A percentile compares a stretch with the other conserved stretches of the same genome.
Evolutionary conservation across 2,113 vertebrate species (phyloP).

Genomic region (Phoxinus phoxinus): DNA sequence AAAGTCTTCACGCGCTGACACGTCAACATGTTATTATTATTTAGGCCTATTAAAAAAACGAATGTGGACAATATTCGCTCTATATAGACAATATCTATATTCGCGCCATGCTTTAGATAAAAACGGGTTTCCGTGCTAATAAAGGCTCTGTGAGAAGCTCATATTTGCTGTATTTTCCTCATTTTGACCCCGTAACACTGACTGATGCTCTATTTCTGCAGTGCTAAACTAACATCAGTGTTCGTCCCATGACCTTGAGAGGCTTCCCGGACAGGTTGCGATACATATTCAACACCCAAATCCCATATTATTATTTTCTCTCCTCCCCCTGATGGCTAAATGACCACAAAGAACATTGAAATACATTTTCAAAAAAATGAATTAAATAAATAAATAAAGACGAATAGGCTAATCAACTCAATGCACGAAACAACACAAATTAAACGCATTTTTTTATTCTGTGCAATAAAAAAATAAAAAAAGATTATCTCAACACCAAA

Average conservation of each 20-base stretch:
- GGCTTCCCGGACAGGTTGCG: slow-evolving; percentile 8
- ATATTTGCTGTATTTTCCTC: not conserved
- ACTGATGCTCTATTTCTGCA: not conserved
- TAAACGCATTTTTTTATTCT: not conserved
- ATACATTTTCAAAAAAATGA: not conserved
- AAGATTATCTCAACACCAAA: not conserved
- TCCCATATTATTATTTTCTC: not conserved
- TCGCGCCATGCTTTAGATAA: not conserved
- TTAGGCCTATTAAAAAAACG: not conserved
- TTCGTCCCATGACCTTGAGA: slow-evolving; percentile 4
- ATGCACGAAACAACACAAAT: not conserved
- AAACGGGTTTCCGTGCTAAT: not conserved
- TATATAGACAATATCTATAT: not conserved
- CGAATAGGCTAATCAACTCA: not conserved
- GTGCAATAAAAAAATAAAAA: not conserved
- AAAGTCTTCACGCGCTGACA: not conserved
- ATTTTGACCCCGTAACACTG: not conserved
- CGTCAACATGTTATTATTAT: not conserved
- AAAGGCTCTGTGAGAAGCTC: no score
- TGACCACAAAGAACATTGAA: not conserved
- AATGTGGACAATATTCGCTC: not conserved
- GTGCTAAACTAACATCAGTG: not conserved
- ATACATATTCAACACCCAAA: slow-evolving; percentile 28
- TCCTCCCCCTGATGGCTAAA: not conserved
- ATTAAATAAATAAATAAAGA: not conserved